Evolutionary conservation across 2,888 invertebrate species (phyloP), one percentile per base, ranked within the genome.

Genomic region (Nymphalis c-album): DNA sequence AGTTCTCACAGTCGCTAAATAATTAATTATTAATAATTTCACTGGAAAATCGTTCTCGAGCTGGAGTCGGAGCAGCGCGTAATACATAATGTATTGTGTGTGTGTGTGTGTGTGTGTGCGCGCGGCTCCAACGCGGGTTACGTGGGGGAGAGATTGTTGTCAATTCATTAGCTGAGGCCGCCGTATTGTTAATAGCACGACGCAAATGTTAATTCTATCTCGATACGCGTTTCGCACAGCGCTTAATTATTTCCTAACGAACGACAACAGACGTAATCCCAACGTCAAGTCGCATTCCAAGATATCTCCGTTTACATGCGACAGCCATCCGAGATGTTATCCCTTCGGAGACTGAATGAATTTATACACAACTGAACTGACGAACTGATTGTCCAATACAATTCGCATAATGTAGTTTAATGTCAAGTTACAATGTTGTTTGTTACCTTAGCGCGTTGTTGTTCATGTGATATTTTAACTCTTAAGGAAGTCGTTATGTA

Each of bases 201-300:
- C 60, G 57, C 26, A 48, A 60, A 58, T 60, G 63, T 60, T 68
- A 61, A 69, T 61, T 48, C 64, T 35, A 67, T 69, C 64, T 69
- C 35, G 71, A 47, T 64, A 64, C 63, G 60, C 57, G 58, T 63
- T 69, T 70, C 73, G 63, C 70, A 67, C 64, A 53, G 55, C 26
- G 64, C 69, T 71, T 73, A 70, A 67, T 67, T 70, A 73, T 69
- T 67, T 70, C 68, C 70, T 70, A 70, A 69, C 69, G 57, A 65
- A 53, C 46, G 61, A 66, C 59, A 59, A 64, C 63, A 58, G 64
- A 64, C 68, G 58, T 57, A 57, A 66, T 61, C 61, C 57, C 53
- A n/a, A 17, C 26, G n/a, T 18, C 10, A 26, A 40, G 13, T 55
- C 35, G 40, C 57, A 40, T 40, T 40, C 57, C 57, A 26, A 7